Evolutionary conservation across 2,888 invertebrate genomes (phyloP), one percentile per base, ranked within the genome.

Genomic region (Archaeoteleia sp.): DNA sequence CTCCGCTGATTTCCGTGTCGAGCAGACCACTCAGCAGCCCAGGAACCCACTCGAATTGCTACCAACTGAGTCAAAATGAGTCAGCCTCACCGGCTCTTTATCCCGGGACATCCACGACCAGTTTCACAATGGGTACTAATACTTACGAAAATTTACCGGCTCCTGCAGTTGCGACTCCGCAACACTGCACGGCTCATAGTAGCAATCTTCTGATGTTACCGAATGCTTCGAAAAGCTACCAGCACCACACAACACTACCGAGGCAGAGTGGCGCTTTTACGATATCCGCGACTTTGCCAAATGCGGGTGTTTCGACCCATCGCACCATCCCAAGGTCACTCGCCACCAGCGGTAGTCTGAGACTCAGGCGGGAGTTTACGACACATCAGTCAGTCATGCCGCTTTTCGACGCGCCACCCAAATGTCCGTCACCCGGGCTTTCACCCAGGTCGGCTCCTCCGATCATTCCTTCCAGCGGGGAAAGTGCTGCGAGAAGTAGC

Each of bases 251-350:
- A 71, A 79, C 86, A 72, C 61, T 86, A 70, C 84, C 85, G 58
- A 75, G 80, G 37, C 82, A 83, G 80, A 76, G 80, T 5, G 83
- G 81, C 13, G 83, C 83, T 1, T 85, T 85, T 32, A 84, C 85
- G 7, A 85, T 85, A 74, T 84, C 85, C 3, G 78, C 86, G 34
- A 85, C 78, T 58, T 71, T 87, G 73, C 79, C 84, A 46, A 85
- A 78, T 72, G 80, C 82, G 72, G 78, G 74, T 54, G 82, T 85
- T 76, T 86, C 74, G 79, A 86, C 74, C 76, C 90, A 86, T 85
- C 88, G 89, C 30, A 86, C 90, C 17, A 89, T 90, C 74, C 87
- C 90, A 10, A 87, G 89, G 55, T 86, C 83, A 53, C 70, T 85
- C 32, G 85, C 85, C 1, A 82, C 83, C 1, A 80, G 79, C 27